These are phyloP conservation scores for Hemicentrotus pulcherrimus DNA, from an alignment of 35 echinoderm and acorn worm species.

Conservation along the genomic window DNA sequence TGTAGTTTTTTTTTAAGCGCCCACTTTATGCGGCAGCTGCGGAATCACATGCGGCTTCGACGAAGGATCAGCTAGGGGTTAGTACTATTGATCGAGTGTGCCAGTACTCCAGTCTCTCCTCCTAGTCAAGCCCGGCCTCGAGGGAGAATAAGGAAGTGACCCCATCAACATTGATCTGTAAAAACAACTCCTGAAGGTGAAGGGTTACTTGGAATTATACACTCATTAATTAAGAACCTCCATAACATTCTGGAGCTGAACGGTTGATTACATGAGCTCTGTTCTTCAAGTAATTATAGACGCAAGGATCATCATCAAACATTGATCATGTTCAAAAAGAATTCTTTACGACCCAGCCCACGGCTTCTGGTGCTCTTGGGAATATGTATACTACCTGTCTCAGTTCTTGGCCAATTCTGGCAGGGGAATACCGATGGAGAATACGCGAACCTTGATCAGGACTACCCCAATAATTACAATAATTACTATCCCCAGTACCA, in stretches of 20 bases:
- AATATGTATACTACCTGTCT: not conserved
- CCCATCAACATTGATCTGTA: not conserved
- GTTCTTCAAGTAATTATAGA: not conserved
- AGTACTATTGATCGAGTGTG: not conserved
- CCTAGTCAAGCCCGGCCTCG: not conserved
- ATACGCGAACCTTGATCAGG: not conserved
- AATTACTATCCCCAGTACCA: slow-evolving; percentile 29
- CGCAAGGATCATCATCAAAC: not conserved
- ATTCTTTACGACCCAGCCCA: not conserved
- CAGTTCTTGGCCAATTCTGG: not conserved
- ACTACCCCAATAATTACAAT: slow-evolving; percentile 20
- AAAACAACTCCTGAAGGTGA: not conserved
- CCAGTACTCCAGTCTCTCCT: not conserved
- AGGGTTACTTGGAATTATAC: slow-evolving; percentile 15
- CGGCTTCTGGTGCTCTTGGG: not conserved
- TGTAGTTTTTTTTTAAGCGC: not conserved
- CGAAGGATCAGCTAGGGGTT: not conserved
- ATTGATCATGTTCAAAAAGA: not conserved
- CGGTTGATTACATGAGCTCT: not conserved
- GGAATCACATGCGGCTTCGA: not conserved
- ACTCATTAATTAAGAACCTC: not conserved
- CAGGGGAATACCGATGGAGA: slow-evolving; percentile 21
- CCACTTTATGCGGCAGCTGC: not conserved
- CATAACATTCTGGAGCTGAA: not conserved
- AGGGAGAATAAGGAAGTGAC: not conserved